Evolutionary conservation across 2,113 vertebrate species (phyloP), one percentile per base, ranked within the genome.

Genomic region (Anarhynchus alexandrinus): DNA sequence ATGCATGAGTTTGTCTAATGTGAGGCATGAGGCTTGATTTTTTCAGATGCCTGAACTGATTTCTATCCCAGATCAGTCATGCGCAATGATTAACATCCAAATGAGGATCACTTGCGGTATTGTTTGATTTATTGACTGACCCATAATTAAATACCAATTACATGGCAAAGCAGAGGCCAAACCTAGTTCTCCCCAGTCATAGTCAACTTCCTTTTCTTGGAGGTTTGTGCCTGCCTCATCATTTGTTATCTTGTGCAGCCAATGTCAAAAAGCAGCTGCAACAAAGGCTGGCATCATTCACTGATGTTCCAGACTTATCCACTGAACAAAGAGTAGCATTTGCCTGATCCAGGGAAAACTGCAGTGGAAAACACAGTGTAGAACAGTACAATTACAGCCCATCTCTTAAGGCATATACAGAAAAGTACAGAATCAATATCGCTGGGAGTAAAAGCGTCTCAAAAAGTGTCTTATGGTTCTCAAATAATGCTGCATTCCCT

Each of bases 31-130:
- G 64, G 36, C 73, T 55, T 21, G 15, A 34, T 81, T 73, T 93
- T 86, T 93, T 86, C 85, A 93, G 94, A 94, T 95, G 92, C 87
- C 85, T 94, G 94, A 85, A 69, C 82, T 51, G 65, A 93, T 90
- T 93, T 74, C 79, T 80, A 9, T 61, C 79, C 47, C 27, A 36
- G 88, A 66, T 67, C 90, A 94, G 85, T 85, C 88, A 94, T 66
- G 88, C 29, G 1, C 51, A 78, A 77, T 59, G 67, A 93, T 55
- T 83, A 82, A 77, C 42, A 66, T 42, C 73, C 71, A 85, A 65
- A 81, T 43, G 62, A 80, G 45, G 74, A 82, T 88, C 45, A 58
- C 38, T 94, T 45, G 49, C 0, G 1, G 62, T 73, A 70, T 22
- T 58, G 54, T 77, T 88, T 76, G 58, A 65, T 92, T 86, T 94